phyloP scores from a whole-genome alignment of 2,797 vertebrate species.

The Gymnoscopelus braueri region DNA sequence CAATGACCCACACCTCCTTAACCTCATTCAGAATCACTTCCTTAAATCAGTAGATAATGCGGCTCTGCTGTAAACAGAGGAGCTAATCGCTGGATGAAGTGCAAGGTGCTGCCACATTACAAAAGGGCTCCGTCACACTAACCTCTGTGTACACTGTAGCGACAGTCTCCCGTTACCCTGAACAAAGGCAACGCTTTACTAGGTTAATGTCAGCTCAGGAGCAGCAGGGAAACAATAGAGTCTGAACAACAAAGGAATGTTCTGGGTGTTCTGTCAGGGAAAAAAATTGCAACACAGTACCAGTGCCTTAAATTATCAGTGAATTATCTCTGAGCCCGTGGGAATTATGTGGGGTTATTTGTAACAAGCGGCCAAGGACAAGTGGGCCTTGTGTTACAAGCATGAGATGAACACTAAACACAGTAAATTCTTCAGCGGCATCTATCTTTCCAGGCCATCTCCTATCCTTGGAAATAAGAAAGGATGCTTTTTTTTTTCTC shows the following conservation, averaged over 20 bases:
- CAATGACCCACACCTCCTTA: slow-evolving; percentile 53
- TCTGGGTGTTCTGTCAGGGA: slow-evolving; percentile 60
- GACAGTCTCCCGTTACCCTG: slow-evolving; percentile 77
- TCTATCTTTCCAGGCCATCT: slow-evolving; percentile 78
- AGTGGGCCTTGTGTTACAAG: slow-evolving; percentile 76
- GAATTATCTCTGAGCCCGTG: slow-evolving; percentile 78
- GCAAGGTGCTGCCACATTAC: slow-evolving; percentile 73
- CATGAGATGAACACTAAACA: slow-evolving; percentile 75
- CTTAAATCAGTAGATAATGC: slow-evolving; percentile 67
- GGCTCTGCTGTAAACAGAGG: slow-evolving; percentile 40
- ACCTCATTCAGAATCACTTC: slow-evolving; percentile 63
- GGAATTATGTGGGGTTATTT: slow-evolving; percentile 81
- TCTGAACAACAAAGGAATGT: slow-evolving; percentile 76
- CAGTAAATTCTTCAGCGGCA: slow-evolving; percentile 26
- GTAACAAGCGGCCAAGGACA: slow-evolving; percentile 78
- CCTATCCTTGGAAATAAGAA: slow-evolving; percentile 71
- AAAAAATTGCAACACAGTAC: slow-evolving; percentile 74
- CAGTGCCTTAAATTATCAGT: slow-evolving; percentile 78
- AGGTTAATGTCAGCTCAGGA: slow-evolving; percentile 82
- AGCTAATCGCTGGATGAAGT: slow-evolving; percentile 70
- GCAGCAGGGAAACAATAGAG: slow-evolving; percentile 65
- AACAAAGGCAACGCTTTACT: slow-evolving; percentile 82
- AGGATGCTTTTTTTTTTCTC: slow-evolving; percentile 48
- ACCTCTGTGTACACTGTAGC: slow-evolving; percentile 79
- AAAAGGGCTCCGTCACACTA: slow-evolving; percentile 77